Percentiles rank a stretch among this genome's conserved stretches.
Evolutionary conservation across 2,113 vertebrate genomes (phyloP).

Genomic region (Cranoglanis bouderius): DNA sequence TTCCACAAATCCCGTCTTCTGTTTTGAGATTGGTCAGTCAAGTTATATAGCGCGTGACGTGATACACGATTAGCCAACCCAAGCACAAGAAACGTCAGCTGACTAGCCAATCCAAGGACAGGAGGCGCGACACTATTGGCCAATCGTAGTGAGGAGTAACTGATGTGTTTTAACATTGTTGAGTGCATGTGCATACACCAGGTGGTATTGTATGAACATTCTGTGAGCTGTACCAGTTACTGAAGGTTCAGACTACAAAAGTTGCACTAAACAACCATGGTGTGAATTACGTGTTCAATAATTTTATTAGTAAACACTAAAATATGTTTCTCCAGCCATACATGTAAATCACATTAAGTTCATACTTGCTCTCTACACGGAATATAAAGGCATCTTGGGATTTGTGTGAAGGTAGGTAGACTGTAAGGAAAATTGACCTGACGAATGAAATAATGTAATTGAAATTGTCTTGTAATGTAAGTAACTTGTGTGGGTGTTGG

Average conservation of each 20-base stretch:
- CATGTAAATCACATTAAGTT: background rate
- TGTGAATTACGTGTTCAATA: background rate
- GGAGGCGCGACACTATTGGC: constrained; percentile 10
- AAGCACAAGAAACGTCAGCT: background rate
- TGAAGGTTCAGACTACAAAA: background rate
- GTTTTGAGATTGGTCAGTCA: background rate
- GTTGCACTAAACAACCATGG: too few species aligned
- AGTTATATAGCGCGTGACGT: background rate
- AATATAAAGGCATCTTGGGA: background rate
- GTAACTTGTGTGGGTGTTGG: background rate
- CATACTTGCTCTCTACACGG: background rate
- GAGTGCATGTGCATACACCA: background rate
- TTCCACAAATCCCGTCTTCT: background rate
- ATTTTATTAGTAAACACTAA: background rate
- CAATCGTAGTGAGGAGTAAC: background rate
- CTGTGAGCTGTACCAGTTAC: background rate
- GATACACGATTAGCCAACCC: background rate
- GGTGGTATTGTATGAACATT: background rate
- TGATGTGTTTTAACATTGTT: background rate
- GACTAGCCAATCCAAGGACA: background rate
- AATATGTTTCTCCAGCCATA: background rate
- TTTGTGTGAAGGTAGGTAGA: background rate
- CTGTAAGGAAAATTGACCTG: background rate
- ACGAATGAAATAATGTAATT: background rate
- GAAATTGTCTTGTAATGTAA: background rate